These are phyloP conservation scores for Sarcophaga peregrina DNA, from an alignment of 1,140 invertebrate genomes.

Conservation along the genomic window DNA sequence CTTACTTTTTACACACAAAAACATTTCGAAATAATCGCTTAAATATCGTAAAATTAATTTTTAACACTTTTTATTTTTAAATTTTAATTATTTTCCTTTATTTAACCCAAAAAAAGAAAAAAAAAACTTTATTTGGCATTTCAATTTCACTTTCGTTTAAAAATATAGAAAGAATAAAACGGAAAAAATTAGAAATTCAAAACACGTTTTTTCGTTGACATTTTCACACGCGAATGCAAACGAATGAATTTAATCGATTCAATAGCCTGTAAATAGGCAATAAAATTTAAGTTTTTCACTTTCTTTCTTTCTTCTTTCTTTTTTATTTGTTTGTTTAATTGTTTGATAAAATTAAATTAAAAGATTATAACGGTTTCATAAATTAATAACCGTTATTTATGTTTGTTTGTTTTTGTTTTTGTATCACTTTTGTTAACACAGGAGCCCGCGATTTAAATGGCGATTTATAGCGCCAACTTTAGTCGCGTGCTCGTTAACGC, in stretches of 20 bases:
- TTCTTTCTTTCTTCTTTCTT: not conserved
- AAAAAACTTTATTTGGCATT: too few species aligned
- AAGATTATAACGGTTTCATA: too few species aligned
- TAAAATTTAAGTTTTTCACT: not conserved
- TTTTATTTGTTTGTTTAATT: not conserved
- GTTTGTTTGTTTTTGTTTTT: not conserved
- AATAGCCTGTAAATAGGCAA: constrained; percentile 38
- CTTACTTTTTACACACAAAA: too few species aligned
- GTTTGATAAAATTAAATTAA: not conserved
- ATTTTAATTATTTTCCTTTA: too few species aligned
- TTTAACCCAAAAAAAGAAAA: too few species aligned
- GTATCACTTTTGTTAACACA: constrained; percentile 2
- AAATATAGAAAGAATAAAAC: not conserved
- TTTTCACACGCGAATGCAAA: constrained; percentile 11
- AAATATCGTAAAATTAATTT: too few species aligned
- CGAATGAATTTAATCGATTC: not conserved
- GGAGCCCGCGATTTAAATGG: constrained; percentile 39
- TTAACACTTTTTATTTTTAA: too few species aligned
- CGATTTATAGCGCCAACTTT: constrained; percentile 37
- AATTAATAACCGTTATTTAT: too few species aligned
- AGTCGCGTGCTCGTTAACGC: constrained; percentile 33
- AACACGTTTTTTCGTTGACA: not conserved
- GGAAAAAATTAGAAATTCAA: constrained; percentile 6
- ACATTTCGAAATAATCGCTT: too few species aligned
- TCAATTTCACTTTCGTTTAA: not conserved